Evolutionary conservation across 64 coral and sea anemone species (phyloP).

Genomic region (Porites lutea): DNA sequence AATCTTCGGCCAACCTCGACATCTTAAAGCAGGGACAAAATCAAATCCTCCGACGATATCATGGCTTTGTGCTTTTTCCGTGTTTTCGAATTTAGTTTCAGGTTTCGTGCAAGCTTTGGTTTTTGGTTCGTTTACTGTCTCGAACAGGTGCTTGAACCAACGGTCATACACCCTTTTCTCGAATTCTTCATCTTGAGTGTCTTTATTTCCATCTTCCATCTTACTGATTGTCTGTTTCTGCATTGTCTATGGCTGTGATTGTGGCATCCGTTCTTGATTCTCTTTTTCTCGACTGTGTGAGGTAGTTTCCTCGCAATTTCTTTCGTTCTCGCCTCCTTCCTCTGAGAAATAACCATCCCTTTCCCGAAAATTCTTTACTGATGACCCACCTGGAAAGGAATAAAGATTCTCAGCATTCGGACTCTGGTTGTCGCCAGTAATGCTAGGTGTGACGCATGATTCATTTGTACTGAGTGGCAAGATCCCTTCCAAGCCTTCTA

Average conservation of each 20-base stretch:
- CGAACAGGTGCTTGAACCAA: not conserved
- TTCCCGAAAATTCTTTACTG: too few species aligned
- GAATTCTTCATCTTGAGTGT: not conserved
- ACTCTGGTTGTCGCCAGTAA: too few species aligned
- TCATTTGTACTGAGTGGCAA: too few species aligned
- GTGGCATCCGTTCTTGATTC: not conserved
- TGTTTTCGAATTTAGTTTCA: not conserved
- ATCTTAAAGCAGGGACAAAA: conserved; percentile 68
- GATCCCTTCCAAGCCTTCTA: too few species aligned
- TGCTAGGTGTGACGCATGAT: too few species aligned
- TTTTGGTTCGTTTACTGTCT: not conserved
- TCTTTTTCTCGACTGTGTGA: not conserved
- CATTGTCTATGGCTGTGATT: not conserved
- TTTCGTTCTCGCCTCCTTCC: not conserved
- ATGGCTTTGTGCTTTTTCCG: not conserved
- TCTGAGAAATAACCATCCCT: too few species aligned
- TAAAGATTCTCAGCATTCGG: too few species aligned
- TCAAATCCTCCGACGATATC: conserved; percentile 44
- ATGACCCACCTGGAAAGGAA: too few species aligned
- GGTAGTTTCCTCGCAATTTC: not conserved
- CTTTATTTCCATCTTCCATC: not conserved
- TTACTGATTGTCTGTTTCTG: not conserved
- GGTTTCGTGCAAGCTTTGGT: not conserved
- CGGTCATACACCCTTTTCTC: not conserved
- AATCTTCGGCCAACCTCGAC: conserved; percentile 51